phyloP scores from a whole-genome alignment of 2,113 vertebrate genomes.

The Cyanistes caeruleus region DNA sequence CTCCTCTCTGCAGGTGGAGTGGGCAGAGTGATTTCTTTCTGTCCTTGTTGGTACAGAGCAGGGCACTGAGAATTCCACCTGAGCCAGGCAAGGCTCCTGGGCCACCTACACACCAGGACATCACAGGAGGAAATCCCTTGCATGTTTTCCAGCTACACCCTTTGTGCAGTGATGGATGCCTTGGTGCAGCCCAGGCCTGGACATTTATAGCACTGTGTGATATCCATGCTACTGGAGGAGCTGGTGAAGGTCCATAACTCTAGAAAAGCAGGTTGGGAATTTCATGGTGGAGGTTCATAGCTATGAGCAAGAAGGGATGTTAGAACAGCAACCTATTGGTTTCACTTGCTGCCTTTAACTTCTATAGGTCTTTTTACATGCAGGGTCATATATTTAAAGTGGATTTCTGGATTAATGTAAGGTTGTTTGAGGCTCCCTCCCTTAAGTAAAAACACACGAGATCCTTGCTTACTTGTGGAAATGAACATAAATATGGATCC shows the following conservation, averaged over 20 bases:
- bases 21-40: not conserved
- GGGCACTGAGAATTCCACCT: not conserved
- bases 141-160: rapidly evolving
- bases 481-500: slow-evolving; percentile 6
- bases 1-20: not conserved
- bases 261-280: not conserved
- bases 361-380: not conserved
- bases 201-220: not conserved
- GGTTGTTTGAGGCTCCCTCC: not conserved
- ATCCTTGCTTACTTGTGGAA: slow-evolving; percentile 22
- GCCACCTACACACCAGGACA: not conserved
- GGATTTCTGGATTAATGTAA: slow-evolving; percentile 47
- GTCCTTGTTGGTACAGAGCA: not conserved
- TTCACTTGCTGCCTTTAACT: not conserved
- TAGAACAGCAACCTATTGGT: not conserved
- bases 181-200: not conserved
- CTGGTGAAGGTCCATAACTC: not conserved
- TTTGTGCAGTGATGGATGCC: rapidly evolving
- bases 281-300: not conserved
- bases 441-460: slow-evolving; percentile 29
- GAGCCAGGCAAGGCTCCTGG: not conserved
- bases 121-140: not conserved
- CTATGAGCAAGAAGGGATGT: not conserved
- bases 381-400: not conserved
- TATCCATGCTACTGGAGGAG: not conserved